Conservation (phyloP, 2,888 invertebrate genomes). For the Diplazon laetatorius region DNA sequence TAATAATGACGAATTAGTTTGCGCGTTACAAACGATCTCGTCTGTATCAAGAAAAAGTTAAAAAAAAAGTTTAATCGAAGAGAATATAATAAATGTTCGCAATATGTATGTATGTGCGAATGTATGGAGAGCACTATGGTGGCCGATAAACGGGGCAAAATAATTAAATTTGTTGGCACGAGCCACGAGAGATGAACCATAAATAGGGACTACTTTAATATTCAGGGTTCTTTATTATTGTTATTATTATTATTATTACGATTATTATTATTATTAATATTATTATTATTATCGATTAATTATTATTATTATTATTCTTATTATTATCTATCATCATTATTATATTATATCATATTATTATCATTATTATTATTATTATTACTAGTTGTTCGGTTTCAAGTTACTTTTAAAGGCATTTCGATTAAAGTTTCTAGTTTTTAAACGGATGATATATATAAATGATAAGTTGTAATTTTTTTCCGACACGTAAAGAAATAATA, state of each 20-base stretch:
- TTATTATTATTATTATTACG: constrained; percentile 57
- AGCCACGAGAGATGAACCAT: constrained; percentile 70
- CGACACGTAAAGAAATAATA: constrained; percentile 71
- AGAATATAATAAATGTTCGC: constrained; percentile 54
- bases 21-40: constrained; percentile 57
- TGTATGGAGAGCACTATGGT: constrained; percentile 73
- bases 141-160: constrained; percentile 61
- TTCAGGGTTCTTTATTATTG: constrained; percentile 77
- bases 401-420: constrained; percentile 78
- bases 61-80: background rate
- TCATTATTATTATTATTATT: constrained; percentile 61
- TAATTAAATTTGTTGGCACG: constrained; percentile 36
- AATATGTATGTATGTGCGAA: constrained; percentile 71
- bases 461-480: constrained; percentile 77
- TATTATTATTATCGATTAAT: constrained; percentile 44
- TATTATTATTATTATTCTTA: constrained; percentile 58
- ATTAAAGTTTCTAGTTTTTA: constrained; percentile 73
- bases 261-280: constrained; percentile 41
- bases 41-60: constrained; percentile 32
- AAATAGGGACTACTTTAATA: constrained; percentile 75
- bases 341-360: constrained; percentile 60
- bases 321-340: constrained; percentile 61
- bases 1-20: constrained; percentile 51
- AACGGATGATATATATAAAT: constrained; percentile 61
- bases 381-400: constrained; percentile 77